Base-by-base conservation (phyloP, 2,888 invertebrate species). In the Neria commutata region DNA sequence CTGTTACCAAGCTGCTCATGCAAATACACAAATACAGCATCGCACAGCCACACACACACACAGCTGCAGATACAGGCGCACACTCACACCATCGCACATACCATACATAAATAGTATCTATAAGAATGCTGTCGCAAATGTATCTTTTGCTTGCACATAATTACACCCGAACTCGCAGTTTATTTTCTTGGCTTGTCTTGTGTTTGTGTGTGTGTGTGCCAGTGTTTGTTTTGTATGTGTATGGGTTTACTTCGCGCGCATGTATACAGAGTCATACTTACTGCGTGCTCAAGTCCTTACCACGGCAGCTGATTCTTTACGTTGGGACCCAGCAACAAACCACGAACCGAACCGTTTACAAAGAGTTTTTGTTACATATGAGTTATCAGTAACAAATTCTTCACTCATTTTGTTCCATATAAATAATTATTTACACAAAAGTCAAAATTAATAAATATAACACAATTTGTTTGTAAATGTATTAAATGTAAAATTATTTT, bases 191-290 rank as follows among this genome's bases (percentile, higher is more conserved):
- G 47, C n/a, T 10, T 47, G 25, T 47, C n/a, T 3, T 51, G 24
- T 40, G 10, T 25, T n/a, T 29, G 37, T 11, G n/a, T 40, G 29
- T 56, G 34, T 48, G 37, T 46, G 42, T 42, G 23, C 17, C 14
- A 21, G 16, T 45, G 37, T 16, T 2, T 34, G 49, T 56, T n/a
- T n/a, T n/a, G 21, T 56, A 19, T 61, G 52, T 55, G 52, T 63
- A 57, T 52, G 62, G 70, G 73, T 73, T 71, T 71, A 71, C 71
- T 74, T 71, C 74, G 61, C 66, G 69, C 61, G 69, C 62, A 65
- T 71, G n/a, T 71, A 70, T 62, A 71, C 64, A 71, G 69, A 74
- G 71, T 74, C 74, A 74, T 74, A 71, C 74, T 71, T 71, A 73
- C 72, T 73, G 70, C 71, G 72, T 72, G 72, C 72, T 73, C n/a